phyloP scores from a whole-genome alignment of 2,797 vertebrate species.

The Monodelphis domestica region DNA sequence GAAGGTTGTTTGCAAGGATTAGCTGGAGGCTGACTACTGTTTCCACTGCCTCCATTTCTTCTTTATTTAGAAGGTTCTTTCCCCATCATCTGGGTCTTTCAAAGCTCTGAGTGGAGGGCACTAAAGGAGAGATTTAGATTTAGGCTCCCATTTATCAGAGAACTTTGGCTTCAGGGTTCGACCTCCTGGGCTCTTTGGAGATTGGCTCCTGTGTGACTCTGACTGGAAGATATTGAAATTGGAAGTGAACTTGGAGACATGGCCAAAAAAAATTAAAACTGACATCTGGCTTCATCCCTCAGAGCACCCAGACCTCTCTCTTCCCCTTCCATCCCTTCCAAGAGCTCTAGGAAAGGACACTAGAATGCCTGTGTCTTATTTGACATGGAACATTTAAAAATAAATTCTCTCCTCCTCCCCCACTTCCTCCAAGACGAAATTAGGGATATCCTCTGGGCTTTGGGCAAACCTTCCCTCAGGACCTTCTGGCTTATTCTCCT shows the following conservation, averaged over 20 bases:
- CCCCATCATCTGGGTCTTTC: conserved; percentile 8
- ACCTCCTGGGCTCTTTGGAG: conserved; percentile 54
- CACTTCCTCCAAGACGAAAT: conserved; percentile 53
- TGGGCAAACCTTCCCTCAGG: conserved; percentile 65
- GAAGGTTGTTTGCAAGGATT: background rate
- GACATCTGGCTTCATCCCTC: conserved; percentile 72
- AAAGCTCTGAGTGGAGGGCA: conserved; percentile 1
- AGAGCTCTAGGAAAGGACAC: conserved; percentile 72
- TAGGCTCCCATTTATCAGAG: background rate
- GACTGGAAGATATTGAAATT: conserved; percentile 72
- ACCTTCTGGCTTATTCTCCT: conserved; percentile 41
- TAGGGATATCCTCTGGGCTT: conserved; percentile 69
- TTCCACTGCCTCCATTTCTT: background rate
- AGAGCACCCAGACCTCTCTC: conserved; percentile 56
- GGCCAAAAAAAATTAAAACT: conserved; percentile 78
- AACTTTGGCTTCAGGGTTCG: conserved; percentile 41
- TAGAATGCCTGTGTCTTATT: conserved; percentile 62
- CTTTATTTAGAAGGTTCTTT: conserved; percentile 33
- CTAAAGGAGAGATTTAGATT: background rate
- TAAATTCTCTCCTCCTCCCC: conserved; percentile 58
- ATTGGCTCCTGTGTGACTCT: conserved; percentile 74
- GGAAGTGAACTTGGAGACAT: conserved; percentile 64
- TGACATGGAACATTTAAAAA: conserved; percentile 75
- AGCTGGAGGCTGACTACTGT: background rate
- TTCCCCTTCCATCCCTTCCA: conserved; percentile 55